Evolutionary conservation across 1,140 invertebrate species (phyloP).

Genomic region (Drosophila tristis): DNA sequence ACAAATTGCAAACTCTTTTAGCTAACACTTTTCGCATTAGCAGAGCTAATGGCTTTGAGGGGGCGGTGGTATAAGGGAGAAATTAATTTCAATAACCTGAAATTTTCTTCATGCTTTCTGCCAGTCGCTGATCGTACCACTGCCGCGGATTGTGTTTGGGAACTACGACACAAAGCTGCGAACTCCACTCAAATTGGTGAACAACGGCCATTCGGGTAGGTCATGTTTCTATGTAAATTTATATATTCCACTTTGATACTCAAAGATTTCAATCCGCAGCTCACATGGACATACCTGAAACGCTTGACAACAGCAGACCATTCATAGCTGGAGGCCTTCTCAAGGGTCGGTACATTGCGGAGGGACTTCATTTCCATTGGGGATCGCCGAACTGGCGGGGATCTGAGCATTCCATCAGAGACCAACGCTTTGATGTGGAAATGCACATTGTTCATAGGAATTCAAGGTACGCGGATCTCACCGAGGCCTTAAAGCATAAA

Average conservation of each 20-base stretch:
- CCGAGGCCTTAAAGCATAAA: conserved; percentile 40
- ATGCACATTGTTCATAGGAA: conserved; percentile 79
- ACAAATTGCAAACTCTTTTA: conserved; percentile 42
- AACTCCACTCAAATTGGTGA: conserved; percentile 86
- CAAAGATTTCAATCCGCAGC: conserved; percentile 16
- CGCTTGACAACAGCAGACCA: conserved; percentile 85
- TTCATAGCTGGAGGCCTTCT: conserved; percentile 87
- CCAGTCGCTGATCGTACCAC: conserved; percentile 85
- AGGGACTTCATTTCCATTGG: conserved; percentile 89
- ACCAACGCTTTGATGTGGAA: conserved; percentile 60
- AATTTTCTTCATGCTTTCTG: conserved; percentile 80
- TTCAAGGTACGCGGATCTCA: conserved; percentile 38
- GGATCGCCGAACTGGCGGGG: conserved; percentile 77
- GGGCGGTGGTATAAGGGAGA: conserved; percentile 1
- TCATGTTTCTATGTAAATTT: not conserved
- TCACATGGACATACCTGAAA: conserved; percentile 85
- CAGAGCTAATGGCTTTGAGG: conserved; percentile 18
- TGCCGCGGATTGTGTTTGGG: conserved; percentile 88
- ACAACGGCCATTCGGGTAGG: conserved; percentile 89
- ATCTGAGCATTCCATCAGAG: conserved; percentile 66
- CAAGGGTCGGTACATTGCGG: conserved; percentile 86
- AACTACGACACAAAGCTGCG: conserved; percentile 88
- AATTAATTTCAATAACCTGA: conserved; percentile 44
- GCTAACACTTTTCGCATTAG: conserved; percentile 39
- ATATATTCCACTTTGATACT: not conserved